Evolutionary conservation across 2,113 vertebrate genomes (phyloP).

Genomic region (Chionis minor): DNA sequence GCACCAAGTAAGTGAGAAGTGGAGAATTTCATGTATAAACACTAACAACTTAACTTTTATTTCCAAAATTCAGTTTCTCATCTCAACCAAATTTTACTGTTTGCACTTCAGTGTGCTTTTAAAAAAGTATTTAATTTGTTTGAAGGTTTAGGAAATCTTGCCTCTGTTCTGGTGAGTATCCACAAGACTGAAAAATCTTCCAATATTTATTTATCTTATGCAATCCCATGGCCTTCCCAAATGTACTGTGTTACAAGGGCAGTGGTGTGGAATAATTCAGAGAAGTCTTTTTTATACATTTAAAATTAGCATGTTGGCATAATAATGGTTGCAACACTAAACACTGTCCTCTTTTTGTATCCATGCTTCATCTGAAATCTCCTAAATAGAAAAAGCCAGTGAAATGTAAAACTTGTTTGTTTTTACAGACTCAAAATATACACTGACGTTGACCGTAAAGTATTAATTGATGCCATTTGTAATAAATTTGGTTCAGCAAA

Average conservation of each 20-base stretch:
- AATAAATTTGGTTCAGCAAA: background rate
- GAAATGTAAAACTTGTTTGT: background rate
- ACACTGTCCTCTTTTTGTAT: background rate
- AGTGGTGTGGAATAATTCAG: background rate
- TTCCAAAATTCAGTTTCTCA: background rate
- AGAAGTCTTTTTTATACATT: background rate
- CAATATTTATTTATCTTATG: background rate
- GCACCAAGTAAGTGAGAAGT: conserved; percentile 9
- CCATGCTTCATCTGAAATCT: background rate
- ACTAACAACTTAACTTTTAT: background rate
- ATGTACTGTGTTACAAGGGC: background rate
- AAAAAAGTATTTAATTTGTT: background rate
- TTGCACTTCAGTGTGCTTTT: background rate
- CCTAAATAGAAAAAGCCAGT: background rate
- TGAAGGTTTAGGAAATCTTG: background rate
- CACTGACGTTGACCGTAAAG: background rate
- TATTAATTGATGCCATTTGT: background rate
- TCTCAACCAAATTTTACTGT: background rate
- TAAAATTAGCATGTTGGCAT: background rate
- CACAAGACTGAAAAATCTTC: background rate
- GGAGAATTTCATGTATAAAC: background rate
- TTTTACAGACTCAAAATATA: background rate
- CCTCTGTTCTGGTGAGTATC: background rate
- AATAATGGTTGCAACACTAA: background rate
- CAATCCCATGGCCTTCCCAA: background rate